Evolutionary conservation across 2,888 invertebrate species (phyloP).

Genomic region (Lycocerus yunnanus): DNA sequence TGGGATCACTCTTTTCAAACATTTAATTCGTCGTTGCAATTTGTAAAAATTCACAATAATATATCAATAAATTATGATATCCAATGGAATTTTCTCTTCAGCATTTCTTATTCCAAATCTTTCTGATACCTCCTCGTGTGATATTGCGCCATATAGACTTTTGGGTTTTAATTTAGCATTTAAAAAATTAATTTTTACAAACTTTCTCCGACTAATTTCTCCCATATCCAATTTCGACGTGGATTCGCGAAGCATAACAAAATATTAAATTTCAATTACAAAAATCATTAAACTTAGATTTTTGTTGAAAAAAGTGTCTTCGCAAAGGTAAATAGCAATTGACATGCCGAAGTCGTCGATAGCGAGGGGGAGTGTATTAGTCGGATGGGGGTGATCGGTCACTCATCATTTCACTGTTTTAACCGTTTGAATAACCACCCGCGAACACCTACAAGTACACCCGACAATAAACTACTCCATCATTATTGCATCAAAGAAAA

Average conservation of each 20-base stretch:
- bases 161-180: too few species aligned
- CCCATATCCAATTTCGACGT: background rate
- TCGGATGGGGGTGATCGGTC: slow-evolving; percentile 49
- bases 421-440: slow-evolving; percentile 45
- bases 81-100: too few species aligned
- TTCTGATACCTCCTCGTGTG: too few species aligned
- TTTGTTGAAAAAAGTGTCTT: background rate
- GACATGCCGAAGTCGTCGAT: slow-evolving; percentile 44
- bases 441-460: slow-evolving; percentile 34
- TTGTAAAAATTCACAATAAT: background rate
- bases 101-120: too few species aligned
- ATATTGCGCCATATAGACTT: too few species aligned
- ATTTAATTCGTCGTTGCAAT: background rate
- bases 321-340: slow-evolving; percentile 41
- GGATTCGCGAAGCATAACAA: background rate
- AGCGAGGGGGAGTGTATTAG: slow-evolving; percentile 40
- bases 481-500: background rate
- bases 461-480: background rate
- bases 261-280: background rate
- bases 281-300: background rate
- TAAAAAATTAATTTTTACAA: background rate
- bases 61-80: too few species aligned
- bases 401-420: slow-evolving; percentile 46
- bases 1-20: background rate
- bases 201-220: background rate